These are phyloP conservation scores for Tricholaema leucomelas DNA, from an alignment of 2,113 vertebrate genomes.

Conservation along the genomic window DNA sequence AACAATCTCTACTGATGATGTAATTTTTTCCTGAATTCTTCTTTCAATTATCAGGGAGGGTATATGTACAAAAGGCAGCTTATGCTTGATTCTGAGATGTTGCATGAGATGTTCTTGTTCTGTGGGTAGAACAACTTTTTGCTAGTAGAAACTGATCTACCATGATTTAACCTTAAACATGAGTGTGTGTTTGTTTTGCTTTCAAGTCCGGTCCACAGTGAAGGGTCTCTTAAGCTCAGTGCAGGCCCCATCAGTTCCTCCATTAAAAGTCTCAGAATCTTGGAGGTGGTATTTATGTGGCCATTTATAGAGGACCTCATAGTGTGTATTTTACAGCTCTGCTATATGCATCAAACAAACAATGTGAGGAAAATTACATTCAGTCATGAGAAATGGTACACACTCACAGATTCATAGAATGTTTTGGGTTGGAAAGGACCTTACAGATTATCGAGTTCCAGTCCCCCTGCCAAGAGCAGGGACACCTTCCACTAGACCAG, in stretches of 20 bases:
- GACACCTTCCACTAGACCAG: too few relatives aligned
- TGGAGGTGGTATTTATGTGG: background rate
- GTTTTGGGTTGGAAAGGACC: too few relatives aligned
- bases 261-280: background rate
- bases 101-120: background rate
- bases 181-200: background rate
- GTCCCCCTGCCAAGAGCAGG: too few relatives aligned
- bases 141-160: background rate
- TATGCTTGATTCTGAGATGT: background rate
- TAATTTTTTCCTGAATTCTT: background rate
- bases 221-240: background rate
- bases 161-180: background rate
- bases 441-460: too few relatives aligned
- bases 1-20: background rate
- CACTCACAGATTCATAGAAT: background rate
- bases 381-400: background rate
- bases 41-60: background rate
- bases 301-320: background rate
- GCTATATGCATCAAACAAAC: background rate
- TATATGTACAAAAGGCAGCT: background rate
- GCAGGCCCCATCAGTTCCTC: background rate
- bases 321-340: background rate
- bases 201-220: background rate
- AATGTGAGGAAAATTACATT: background rate
- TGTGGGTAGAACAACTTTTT: background rate